These are phyloP conservation scores for Patagioenas fasciata DNA, from an alignment of 2,113 vertebrate genomes.

Conservation along the genomic window DNA sequence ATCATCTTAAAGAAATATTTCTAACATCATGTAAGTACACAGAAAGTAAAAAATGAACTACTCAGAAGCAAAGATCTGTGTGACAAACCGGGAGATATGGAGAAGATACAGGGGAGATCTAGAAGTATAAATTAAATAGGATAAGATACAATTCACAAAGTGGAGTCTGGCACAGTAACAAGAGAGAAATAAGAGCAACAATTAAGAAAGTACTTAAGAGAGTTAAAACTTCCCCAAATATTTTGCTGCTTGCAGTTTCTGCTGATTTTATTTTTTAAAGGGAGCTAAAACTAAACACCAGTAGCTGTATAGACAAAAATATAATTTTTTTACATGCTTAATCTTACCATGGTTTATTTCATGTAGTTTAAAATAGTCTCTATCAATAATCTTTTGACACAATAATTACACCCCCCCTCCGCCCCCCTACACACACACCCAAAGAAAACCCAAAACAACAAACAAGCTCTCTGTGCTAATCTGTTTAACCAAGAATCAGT, in stretches of 20 bases:
- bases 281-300: neutral
- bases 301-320: neutral
- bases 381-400: constrained; percentile 16
- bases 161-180: neutral
- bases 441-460: neutral
- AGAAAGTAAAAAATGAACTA: constrained; percentile 23
- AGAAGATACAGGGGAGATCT: constrained; percentile 17
- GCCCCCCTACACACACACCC: too few species aligned
- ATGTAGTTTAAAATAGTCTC: neutral
- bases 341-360: neutral
- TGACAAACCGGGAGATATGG: constrained; percentile 24
- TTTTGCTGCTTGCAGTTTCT: neutral
- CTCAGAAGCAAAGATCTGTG: neutral
- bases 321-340: neutral
- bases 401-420: constrained; percentile 50
- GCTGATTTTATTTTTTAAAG: neutral
- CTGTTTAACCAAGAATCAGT: neutral
- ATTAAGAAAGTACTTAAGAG: neutral
- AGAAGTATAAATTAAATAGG: constrained; percentile 7
- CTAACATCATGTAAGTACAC: neutral
- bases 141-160: neutral
- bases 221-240: neutral
- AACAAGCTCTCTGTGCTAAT: constrained; percentile 67
- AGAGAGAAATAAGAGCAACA: neutral
- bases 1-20: constrained; percentile 8